Percentiles rank a stretch among this genome's conserved stretches.
Evolutionary conservation across 2,888 invertebrate genomes (phyloP).

Genomic region (Drosophila rubida): DNA sequence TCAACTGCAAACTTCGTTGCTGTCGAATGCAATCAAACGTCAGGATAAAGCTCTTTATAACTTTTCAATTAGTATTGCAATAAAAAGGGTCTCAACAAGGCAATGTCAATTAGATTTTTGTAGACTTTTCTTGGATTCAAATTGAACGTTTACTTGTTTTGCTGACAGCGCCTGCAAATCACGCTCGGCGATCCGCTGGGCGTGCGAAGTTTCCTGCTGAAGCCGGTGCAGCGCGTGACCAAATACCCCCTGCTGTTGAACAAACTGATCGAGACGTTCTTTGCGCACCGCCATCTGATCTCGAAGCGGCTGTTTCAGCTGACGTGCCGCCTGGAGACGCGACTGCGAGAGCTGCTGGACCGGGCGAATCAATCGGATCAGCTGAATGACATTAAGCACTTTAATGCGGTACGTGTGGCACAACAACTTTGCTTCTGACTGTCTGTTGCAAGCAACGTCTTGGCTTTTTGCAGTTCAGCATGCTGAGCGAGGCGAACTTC

Average conservation of each 20-base stretch:
- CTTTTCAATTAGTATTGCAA: too few relatives aligned
- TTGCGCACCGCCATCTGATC: constrained; percentile 35
- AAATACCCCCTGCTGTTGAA: constrained; percentile 42
- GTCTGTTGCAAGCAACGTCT: not conserved
- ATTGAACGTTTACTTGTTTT: not conserved
- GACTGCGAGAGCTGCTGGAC: constrained; percentile 36
- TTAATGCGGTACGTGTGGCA: constrained; percentile 33
- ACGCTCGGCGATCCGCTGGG: constrained; percentile 40
- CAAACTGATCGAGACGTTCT: constrained; percentile 30
- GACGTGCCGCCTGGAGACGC: constrained; percentile 40
- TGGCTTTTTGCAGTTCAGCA: constrained; percentile 20
- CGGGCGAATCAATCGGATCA: constrained; percentile 44
- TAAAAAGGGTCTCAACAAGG: not conserved
- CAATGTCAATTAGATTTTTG: not conserved
- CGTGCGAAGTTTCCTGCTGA: constrained; percentile 42
- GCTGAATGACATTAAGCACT: constrained; percentile 48
- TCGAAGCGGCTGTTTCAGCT: constrained; percentile 28
- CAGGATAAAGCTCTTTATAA: too few relatives aligned
- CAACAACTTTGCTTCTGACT: not conserved
- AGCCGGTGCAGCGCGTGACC: constrained; percentile 47
- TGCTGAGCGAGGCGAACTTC: constrained; percentile 35
- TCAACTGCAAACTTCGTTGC: too few relatives aligned
- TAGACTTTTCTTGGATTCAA: not conserved
- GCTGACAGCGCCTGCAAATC: constrained; percentile 39
- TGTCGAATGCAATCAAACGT: too few relatives aligned